These are phyloP conservation scores for Noctua janthe DNA, from an alignment of 2,888 invertebrate genomes.

Conservation along the genomic window DNA sequence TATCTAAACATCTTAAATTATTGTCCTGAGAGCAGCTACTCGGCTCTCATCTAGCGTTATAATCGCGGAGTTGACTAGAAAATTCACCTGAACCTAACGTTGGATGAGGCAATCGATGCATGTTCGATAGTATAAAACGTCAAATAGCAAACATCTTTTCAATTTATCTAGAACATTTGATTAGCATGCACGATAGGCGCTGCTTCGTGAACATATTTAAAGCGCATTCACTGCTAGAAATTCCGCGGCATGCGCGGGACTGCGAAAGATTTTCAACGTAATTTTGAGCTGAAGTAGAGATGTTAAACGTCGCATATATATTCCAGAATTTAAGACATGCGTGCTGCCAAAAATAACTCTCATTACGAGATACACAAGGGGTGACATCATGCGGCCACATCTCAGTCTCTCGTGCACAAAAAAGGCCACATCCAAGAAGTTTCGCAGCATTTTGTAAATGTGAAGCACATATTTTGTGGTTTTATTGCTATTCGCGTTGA, in stretches of 20 bases:
- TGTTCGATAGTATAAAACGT: slow-evolving; percentile 44
- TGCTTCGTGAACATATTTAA: slow-evolving; percentile 54
- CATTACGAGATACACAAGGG: slow-evolving; percentile 47
- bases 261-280: slow-evolving; percentile 26
- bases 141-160: slow-evolving; percentile 49
- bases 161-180: slow-evolving; percentile 55
- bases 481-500: slow-evolving; percentile 83
- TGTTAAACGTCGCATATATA: slow-evolving; percentile 7
- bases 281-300: slow-evolving; percentile 25
- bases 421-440: slow-evolving; percentile 78
- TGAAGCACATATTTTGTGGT: slow-evolving; percentile 80
- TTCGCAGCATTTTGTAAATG: slow-evolving; percentile 80
- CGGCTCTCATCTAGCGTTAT: slow-evolving; percentile 82
- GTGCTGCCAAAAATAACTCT: slow-evolving; percentile 56
- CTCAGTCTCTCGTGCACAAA: slow-evolving; percentile 42
- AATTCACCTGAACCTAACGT: slow-evolving; percentile 69
- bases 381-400: slow-evolving; percentile 59
- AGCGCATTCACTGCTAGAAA: slow-evolving; percentile 40
- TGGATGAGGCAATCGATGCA: slow-evolving; percentile 77
- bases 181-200: slow-evolving; percentile 47
- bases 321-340: slow-evolving; percentile 31
- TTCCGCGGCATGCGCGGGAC: not conserved
- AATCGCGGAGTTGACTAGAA: slow-evolving; percentile 76
- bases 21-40: slow-evolving; percentile 85
- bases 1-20: slow-evolving; percentile 90